phyloP scores from a whole-genome alignment of 2,113 vertebrate genomes.

The Actinemys pallida region DNA sequence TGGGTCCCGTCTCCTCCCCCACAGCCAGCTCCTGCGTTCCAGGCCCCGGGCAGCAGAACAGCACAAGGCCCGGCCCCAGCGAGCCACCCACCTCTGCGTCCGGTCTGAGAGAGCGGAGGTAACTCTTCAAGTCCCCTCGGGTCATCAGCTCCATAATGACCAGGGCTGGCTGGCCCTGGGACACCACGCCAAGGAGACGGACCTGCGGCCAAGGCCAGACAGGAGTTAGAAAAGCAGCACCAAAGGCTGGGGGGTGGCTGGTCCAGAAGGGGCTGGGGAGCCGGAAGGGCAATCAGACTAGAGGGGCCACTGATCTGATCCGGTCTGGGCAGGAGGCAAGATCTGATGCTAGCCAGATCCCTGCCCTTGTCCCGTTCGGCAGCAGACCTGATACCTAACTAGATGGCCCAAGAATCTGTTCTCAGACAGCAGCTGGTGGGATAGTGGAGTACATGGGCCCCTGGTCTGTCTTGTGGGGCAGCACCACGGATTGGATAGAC shows the following conservation, averaged over 20 bases:
- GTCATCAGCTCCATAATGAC: conserved; percentile 90
- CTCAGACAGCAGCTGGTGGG: not conserved
- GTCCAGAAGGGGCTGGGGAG: not conserved
- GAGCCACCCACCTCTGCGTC: conserved; percentile 80
- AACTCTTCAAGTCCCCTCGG: conserved; percentile 83
- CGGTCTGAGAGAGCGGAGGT: conserved; percentile 80
- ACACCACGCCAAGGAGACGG: conserved; percentile 83
- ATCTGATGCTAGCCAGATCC: not conserved
- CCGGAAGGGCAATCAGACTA: not conserved
- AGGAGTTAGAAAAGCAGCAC: not conserved
- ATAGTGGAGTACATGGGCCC: not conserved
- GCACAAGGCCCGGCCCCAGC: not conserved
- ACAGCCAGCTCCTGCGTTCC: not conserved
- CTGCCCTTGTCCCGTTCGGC: not conserved
- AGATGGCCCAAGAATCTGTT: not conserved
- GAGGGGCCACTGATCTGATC: not conserved
- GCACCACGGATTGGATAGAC: too few relatives aligned
- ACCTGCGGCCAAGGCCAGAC: conserved; percentile 69
- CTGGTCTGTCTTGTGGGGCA: not conserved
- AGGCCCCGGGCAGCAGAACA: not conserved
- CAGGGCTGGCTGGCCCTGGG: conserved; percentile 84
- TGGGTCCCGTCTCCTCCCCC: not conserved
- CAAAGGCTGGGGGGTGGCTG: not conserved
- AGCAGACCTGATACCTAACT: not conserved
- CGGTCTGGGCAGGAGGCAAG: not conserved